Base-by-base conservation (phyloP, 35 echinoderm and acorn worm genomes). In the Stichopus chloronotus region DNA sequence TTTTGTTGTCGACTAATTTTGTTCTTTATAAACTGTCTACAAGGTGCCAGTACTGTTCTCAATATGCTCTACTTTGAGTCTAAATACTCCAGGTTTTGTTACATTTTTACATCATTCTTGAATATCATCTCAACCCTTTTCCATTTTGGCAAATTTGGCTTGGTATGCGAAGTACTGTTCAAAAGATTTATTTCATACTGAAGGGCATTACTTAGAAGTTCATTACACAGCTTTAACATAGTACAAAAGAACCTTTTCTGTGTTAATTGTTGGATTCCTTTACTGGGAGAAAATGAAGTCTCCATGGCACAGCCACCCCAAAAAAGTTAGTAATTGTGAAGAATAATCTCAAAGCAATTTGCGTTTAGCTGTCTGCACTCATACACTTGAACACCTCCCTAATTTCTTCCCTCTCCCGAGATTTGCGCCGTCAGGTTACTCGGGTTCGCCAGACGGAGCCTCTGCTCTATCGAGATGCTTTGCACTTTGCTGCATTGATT, bases 261-360 rank as follows among this genome's bases (percentile, higher is more conserved):
- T 74, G 69, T 74, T 74, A 74, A 74, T 74, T 74, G 14, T 14
- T 14, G 69, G 69, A 74, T 74, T 58, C 13, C 82, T 20, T 85
- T 85, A 58, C 13, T 23, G 17, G 24, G 54, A 11, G 16, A 85
- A 85, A 85, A 58, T 55, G 82, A 85, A 85, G 8, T 85, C 82
- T 85, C 82, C 5, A n/a, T 85, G 82, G 82, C 55, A 57, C 21
- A 58, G 30, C 30, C 30, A 3, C 30, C 30, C 30, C 30, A 6
- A 25, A 0, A 85, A 30, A 58, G 82, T 58, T 85, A 55, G 58
- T 85, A 20, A 17, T 25, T 9, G 12, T 58, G 56, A 85, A 85
- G 13, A 58, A 85, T 53, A 85, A 30, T 85, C 82, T 85, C 82
- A 85, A 85, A 85, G 82, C 82, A 85, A 85, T 85, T 85, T 85